Evolutionary conservation across 1,140 invertebrate genomes (phyloP).

Genomic region (Drosophila sechellia): DNA sequence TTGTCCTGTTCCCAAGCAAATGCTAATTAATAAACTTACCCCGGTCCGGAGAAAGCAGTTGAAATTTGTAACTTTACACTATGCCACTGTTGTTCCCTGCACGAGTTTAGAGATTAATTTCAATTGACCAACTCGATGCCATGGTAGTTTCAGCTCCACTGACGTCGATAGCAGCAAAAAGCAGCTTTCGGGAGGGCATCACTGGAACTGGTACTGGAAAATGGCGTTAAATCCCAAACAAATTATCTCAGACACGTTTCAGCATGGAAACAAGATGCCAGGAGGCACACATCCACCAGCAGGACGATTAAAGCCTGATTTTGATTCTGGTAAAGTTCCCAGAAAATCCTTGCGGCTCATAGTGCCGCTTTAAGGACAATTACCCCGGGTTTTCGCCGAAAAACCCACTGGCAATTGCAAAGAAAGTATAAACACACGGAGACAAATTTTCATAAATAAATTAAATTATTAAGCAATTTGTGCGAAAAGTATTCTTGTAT

Average conservation of each 20-base stretch:
- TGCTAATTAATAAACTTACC: constrained; percentile 71
- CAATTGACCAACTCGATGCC: constrained; percentile 49
- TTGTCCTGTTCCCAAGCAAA: constrained; percentile 12
- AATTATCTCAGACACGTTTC: constrained; percentile 69
- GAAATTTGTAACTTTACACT: constrained; percentile 17
- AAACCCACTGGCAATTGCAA: constrained; percentile 12
- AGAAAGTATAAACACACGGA: constrained; percentile 27
- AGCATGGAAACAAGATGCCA: constrained; percentile 33
- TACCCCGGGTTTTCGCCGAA: constrained; percentile 10
- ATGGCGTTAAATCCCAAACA: constrained; percentile 57
- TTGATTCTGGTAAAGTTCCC: constrained; percentile 17
- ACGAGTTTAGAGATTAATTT: constrained; percentile 71
- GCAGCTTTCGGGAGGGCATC: neutral
- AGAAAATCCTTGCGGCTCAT: constrained; percentile 22
- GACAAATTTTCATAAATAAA: neutral
- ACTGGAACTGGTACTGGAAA: neutral
- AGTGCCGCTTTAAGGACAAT: constrained; percentile 42
- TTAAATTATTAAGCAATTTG: no score
- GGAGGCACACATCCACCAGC: constrained; percentile 12
- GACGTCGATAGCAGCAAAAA: constrained; percentile 30
- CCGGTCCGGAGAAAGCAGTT: constrained; percentile 15
- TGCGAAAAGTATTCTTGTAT: no score
- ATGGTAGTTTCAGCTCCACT: constrained; percentile 27
- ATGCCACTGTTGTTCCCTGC: constrained; percentile 23
- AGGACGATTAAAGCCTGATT: constrained; percentile 37